Conservation (phyloP, 1,140 invertebrate species). For the Aphidius ervi region DNA sequence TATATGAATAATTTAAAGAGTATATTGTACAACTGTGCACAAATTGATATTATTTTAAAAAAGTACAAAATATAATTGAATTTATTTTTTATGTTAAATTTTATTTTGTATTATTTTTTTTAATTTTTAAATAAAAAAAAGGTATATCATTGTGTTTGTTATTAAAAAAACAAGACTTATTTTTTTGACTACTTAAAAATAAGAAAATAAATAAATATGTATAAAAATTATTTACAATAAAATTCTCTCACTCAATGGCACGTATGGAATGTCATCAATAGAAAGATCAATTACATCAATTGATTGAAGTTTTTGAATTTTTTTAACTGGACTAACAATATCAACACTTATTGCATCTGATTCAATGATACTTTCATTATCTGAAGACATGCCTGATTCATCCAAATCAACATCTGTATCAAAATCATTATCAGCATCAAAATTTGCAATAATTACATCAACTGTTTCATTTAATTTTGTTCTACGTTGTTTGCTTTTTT, state of each 20-base stretch:
- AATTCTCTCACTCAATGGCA: conserved; percentile 5
- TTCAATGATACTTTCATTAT: neutral
- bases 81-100: too few relatives aligned
- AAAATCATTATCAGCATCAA: conserved; percentile 29
- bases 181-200: too few relatives aligned
- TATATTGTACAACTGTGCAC: too few relatives aligned
- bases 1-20: too few relatives aligned
- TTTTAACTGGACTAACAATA: too few relatives aligned
- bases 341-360: neutral
- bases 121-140: too few relatives aligned
- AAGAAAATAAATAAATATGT: conserved; percentile 12
- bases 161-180: too few relatives aligned
- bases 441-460: conserved; percentile 16
- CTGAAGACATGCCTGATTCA: neutral
- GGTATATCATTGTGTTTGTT: conserved; percentile 19
- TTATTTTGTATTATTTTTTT: too few relatives aligned
- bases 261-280: conserved; percentile 8
- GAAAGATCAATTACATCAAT: too few relatives aligned
- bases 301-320: too few relatives aligned
- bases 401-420: conserved; percentile 9
- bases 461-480: neutral
- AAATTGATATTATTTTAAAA: too few relatives aligned
- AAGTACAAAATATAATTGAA: too few relatives aligned
- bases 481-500: conserved; percentile 31
- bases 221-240: conserved; percentile 22